A percentile compares a stretch with the other conserved stretches of the same genome.
phyloP scores from a whole-genome alignment of 1,140 invertebrate genomes.

The Drosophila ohnishii region DNA sequence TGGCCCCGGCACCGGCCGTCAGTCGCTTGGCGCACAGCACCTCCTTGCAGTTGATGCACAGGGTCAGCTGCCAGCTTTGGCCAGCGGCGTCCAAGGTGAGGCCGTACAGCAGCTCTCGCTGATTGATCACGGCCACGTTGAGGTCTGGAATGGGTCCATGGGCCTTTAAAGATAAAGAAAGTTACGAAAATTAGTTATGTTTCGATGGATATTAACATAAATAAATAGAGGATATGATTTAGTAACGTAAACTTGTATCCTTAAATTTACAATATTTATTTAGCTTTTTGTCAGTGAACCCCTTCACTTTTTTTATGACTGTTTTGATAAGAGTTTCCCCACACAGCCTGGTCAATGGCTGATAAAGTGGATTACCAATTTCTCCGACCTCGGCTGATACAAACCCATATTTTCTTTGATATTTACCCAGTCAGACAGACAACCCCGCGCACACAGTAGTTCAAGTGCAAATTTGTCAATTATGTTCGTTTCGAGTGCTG shows the following conservation, averaged over 20 bases:
- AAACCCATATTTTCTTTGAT: conserved; percentile 11
- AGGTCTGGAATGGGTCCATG: conserved; percentile 73
- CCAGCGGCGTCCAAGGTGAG: conserved; percentile 51
- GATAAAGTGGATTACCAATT: conserved; percentile 41
- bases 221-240: background rate
- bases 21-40: conserved; percentile 68
- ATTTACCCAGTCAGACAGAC: conserved; percentile 19
- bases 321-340: conserved; percentile 22
- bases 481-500: conserved; percentile 66
- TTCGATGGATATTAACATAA: background rate
- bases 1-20: conserved; percentile 27
- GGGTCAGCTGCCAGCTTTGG: conserved; percentile 63
- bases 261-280: background rate
- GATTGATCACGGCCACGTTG: conserved; percentile 52
- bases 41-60: conserved; percentile 73
- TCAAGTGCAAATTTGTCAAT: conserved; percentile 80
- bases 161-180: conserved; percentile 40
- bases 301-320: background rate
- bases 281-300: background rate
- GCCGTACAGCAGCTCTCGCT: conserved; percentile 56
- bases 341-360: conserved; percentile 35
- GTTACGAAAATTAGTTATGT: background rate
- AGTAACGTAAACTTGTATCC: background rate
- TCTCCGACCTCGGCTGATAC: conserved; percentile 14
- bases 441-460: conserved; percentile 60